Evolutionary conservation across 2,888 invertebrate genomes (phyloP).

Genomic region (Latheticus oryzae): DNA sequence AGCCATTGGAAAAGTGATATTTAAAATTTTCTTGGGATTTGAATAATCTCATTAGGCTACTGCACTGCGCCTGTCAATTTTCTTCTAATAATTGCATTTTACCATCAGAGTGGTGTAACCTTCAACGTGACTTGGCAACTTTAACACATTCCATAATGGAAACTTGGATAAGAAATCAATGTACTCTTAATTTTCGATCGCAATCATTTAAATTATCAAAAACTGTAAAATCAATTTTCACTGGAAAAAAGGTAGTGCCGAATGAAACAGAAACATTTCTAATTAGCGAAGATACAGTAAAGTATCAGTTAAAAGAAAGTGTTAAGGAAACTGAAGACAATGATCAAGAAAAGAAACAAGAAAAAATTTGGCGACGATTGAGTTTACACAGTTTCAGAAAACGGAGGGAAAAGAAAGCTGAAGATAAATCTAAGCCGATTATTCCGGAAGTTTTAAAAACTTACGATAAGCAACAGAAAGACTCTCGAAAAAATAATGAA

Average conservation of each 20-base stretch:
- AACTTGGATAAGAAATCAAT: conserved; percentile 51
- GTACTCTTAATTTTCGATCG: conserved; percentile 47
- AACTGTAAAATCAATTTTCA: conserved; percentile 46
- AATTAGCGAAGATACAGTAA: conserved; percentile 38
- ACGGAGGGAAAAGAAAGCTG: conserved; percentile 48
- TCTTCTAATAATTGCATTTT: conserved; percentile 34
- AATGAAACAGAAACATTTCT: conserved; percentile 39
- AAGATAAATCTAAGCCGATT: conserved; percentile 52
- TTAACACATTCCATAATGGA: conserved; percentile 43
- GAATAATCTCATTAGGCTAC: conserved; percentile 39
- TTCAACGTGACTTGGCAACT: background rate
- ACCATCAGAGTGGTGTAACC: conserved; percentile 3
- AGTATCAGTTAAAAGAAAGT: conserved; percentile 8
- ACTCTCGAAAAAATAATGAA: background rate
- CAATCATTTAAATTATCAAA: conserved; percentile 44
- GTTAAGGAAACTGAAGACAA: conserved; percentile 2
- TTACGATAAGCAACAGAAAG: conserved; percentile 50
- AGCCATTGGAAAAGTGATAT: conserved; percentile 35
- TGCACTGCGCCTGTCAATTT: conserved; percentile 35
- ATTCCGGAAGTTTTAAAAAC: conserved; percentile 56
- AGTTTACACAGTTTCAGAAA: conserved; percentile 52
- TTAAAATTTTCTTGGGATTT: conserved; percentile 40
- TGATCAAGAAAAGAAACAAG: conserved; percentile 27
- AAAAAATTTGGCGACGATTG: conserved; percentile 51
- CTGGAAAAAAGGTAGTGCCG: conserved; percentile 30